Evolutionary conservation across 2,797 vertebrate species (phyloP).

Genomic region (Poliocrania exsul): DNA sequence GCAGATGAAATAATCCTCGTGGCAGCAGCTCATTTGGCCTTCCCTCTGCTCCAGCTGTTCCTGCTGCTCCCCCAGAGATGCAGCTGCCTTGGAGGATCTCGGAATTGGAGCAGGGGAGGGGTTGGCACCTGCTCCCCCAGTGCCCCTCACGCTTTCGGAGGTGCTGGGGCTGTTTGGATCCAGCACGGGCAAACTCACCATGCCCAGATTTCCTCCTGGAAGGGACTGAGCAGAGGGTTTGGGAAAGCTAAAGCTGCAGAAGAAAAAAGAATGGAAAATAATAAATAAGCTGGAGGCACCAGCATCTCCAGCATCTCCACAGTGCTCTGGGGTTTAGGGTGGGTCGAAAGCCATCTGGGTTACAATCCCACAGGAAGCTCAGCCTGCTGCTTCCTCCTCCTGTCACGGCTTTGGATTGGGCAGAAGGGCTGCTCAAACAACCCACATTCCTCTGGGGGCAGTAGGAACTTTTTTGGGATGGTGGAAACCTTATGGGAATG

Average conservation of each 20-base stretch:
- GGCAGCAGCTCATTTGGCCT: background rate
- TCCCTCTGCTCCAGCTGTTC: constrained; percentile 19
- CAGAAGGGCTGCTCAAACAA: background rate
- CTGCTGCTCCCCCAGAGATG: background rate
- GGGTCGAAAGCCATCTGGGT: background rate
- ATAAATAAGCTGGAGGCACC: background rate
- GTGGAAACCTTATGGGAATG: background rate
- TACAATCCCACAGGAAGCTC: background rate
- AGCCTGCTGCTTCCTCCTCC: background rate
- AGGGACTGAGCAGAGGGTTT: background rate
- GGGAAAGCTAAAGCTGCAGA: background rate
- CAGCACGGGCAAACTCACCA: background rate
- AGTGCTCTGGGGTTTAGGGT: background rate
- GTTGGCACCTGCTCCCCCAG: background rate
- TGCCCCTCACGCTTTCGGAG: background rate
- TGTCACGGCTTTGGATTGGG: background rate
- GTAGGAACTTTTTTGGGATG: too few relatives aligned
- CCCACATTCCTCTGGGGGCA: background rate
- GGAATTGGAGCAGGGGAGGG: background rate
- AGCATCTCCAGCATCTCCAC: background rate
- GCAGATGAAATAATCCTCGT: background rate
- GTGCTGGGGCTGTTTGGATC: background rate
- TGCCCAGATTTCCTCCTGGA: background rate
- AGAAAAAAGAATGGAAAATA: background rate
- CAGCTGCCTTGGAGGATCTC: background rate